Evolutionary conservation across 2,113 vertebrate genomes (phyloP).

Genomic region (Scophthalmus maximus): DNA sequence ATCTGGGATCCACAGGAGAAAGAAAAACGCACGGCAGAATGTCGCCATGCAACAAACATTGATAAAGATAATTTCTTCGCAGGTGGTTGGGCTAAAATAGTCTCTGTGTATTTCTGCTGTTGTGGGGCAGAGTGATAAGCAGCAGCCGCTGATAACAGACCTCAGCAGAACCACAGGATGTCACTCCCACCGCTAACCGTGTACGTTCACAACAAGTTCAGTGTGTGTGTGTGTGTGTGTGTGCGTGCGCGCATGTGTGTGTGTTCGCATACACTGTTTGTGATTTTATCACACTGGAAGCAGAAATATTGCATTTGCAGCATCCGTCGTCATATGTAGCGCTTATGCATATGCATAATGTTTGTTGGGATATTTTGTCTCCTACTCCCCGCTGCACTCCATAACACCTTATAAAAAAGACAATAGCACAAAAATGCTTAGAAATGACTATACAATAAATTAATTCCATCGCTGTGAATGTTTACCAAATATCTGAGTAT

Average conservation of each 20-base stretch:
- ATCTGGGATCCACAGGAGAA: constrained; percentile 39
- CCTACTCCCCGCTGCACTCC: too few species aligned
- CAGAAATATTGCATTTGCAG: constrained; percentile 4
- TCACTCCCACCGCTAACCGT: constrained; percentile 50
- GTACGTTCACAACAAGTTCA: constrained; percentile 22
- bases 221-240: constrained; percentile 1
- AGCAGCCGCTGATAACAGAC: constrained; percentile 72
- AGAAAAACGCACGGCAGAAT: constrained; percentile 49
- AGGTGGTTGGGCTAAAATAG: constrained; percentile 53
- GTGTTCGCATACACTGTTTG: background rate
- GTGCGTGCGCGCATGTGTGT: background rate
- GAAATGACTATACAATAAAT: background rate
- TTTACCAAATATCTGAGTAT: background rate
- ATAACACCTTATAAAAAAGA: too few species aligned
- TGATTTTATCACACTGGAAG: constrained; percentile 39
- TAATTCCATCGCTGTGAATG: background rate
- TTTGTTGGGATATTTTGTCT: too few species aligned
- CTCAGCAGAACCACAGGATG: constrained; percentile 58
- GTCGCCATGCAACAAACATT: constrained; percentile 51
- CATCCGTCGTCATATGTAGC: background rate
- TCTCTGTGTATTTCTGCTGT: constrained; percentile 55
- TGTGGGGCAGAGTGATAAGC: constrained; percentile 74
- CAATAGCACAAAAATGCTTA: background rate
- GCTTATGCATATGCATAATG: background rate
- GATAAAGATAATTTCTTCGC: constrained; percentile 69